Evolutionary conservation across 2,888 invertebrate species (phyloP), one percentile per base, ranked within the genome.

Genomic region (Margaritifera margaritifera): DNA sequence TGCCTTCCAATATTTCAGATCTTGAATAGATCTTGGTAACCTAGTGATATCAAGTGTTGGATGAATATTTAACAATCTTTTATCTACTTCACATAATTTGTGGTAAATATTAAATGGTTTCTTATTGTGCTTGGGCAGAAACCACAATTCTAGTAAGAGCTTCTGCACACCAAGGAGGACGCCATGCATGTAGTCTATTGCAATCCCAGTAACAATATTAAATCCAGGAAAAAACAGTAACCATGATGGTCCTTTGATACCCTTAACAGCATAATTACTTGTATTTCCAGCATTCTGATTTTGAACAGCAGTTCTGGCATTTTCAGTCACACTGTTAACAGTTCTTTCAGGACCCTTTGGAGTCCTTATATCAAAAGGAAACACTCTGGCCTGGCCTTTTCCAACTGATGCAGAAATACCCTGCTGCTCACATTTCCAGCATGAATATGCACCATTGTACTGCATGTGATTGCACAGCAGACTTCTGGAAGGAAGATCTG

Each of bases 171-270:
- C 74, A 6, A 75, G 27, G 8, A 78, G 50, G 15, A 75, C 74
- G 25, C 72, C 70, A 67, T 76, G 75, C 75, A 77, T 77, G 31
- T 77, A 77, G 27, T 77, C 77, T 24, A 75, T 72, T 11, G 70
- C 72, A 25, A 64, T 61, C 42, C 71, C 66, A 19, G 19, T 6
- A 19, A 68, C 25, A 63, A 55, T 50, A 52, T 66, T 55, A 61
- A 61, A 66, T 25, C 2, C 54, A 58, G 68, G 42, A 25, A 65
- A 57, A 31, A 51, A n/a, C 42, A 31, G 15, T 27, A 56, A 53
- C 59, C 58, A 53, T 20, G 65, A 59, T 24, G 58, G 65, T n/a
- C 65, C 65, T 25, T 59, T 65, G 20, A 65, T 56, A 55, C 67
- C 70, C 51, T 70, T 62, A 15, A 63, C 50, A 19, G 51, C 55